Base-by-base conservation (phyloP, 2,113 vertebrate genomes). In the Nibea coibor region DNA sequence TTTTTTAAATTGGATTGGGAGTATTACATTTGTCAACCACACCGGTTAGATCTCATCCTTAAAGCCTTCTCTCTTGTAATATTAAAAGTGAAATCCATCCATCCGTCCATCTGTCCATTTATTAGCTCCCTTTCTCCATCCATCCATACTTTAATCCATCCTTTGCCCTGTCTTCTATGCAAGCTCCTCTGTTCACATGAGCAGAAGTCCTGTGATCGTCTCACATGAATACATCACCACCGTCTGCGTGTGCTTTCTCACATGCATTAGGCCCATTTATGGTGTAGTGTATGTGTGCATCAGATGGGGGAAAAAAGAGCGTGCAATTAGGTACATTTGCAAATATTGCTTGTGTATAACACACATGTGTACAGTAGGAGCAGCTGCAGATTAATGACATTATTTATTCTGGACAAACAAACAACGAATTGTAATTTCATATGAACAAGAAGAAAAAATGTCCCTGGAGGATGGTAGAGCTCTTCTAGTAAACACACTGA, bases 141-240 rank as follows among this genome's bases (percentile, higher is more conserved):
- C 26, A 48, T 56, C 39, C 47, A 63, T 35, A 14, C 48, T 16
- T 66, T 53, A 62, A 14, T 81, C 68, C 64, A 58, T 14, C 24
- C 24, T n/a, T 10, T 10, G 16, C 22, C 0, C 16, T 39, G 9
- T 39, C 20, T 48, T 75, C 50, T 16, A 74, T 35, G 22, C 53
- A 61, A 39, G 14, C n/a, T 22, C 47, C 17, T 56, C 39, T 53
- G 59, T 57, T 54, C 56, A 45, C 61, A 69, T 26, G 22, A 47
- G 82, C 66, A 75, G 57, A 87, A 74, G 47, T 78, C 78, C 72
- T 64, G 71, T 26, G 39, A 75, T 79, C 59, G 57, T 75, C 53
- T 54, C 39, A 26, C 67, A 58, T 69, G 62, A 80, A 72, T 64
- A 47, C 45, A 75, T 43, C 51, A 64, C 10, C 39, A 48, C 24